These are phyloP conservation scores for Triplophysa siluroides DNA, from an alignment of 2,113 vertebrate genomes.

Conservation along the genomic window DNA sequence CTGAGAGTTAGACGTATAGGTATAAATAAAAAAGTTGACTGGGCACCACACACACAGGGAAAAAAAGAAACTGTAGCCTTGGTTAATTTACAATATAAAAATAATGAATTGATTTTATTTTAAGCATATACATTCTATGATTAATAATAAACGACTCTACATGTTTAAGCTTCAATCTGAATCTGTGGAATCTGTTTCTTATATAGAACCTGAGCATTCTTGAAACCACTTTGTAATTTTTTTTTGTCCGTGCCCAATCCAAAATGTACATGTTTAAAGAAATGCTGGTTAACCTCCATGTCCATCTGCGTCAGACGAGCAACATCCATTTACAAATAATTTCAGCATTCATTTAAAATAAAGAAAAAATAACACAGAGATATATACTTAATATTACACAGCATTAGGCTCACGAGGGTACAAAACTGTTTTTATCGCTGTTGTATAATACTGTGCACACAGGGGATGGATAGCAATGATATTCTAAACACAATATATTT, in stretches of 20 bases:
- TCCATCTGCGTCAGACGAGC: background rate
- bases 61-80: background rate
- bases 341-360: slow-evolving; percentile 5
- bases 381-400: background rate
- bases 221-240: slow-evolving; percentile 51
- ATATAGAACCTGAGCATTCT: slow-evolving; percentile 27
- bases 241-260: slow-evolving; percentile 46
- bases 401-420: background rate
- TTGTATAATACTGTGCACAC: background rate
- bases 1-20: background rate
- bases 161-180: slow-evolving; percentile 30
- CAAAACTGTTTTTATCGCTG: background rate
- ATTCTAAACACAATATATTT: background rate
- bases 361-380: background rate
- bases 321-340: background rate
- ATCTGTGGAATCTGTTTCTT: background rate
- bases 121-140: slow-evolving; percentile 52
- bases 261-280: slow-evolving; percentile 39
- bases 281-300: background rate
- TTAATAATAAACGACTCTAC: slow-evolving; percentile 26
- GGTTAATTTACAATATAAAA: slow-evolving; percentile 69
- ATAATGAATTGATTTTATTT: slow-evolving; percentile 64
- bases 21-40: too few relatives aligned
- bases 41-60: background rate
- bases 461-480: background rate